phyloP scores from a whole-genome alignment of 1,140 invertebrate genomes.

The Drosophila busckii region DNA sequence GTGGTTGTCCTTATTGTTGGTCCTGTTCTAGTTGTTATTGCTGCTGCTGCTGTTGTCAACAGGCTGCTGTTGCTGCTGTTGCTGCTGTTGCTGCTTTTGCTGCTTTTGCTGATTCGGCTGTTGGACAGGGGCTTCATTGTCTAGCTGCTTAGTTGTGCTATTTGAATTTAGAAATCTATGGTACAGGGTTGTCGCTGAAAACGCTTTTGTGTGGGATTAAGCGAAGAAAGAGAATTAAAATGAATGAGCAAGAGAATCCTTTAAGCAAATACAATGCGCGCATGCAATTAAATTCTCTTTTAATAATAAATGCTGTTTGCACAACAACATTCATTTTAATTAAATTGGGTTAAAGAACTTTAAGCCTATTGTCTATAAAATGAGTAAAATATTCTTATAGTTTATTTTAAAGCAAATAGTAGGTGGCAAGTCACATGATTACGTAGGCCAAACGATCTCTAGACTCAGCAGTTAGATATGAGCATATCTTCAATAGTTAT shows the following conservation, averaged over 20 bases:
- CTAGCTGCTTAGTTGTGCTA: conserved; percentile 30
- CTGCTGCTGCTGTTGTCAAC: conserved; percentile 60
- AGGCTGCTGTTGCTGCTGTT: conserved; percentile 51
- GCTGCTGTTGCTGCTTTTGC: conserved; percentile 35
- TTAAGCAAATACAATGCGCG: conserved; percentile 19
- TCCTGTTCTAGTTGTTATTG: conserved; percentile 29
- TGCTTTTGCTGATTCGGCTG: conserved; percentile 41
- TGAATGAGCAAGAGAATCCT: conserved; percentile 28
- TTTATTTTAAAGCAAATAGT: no score
- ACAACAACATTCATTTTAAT: no score
- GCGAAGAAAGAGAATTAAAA: conserved; percentile 27
- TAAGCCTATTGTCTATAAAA: no score
- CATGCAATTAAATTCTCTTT: no score
- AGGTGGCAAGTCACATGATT: no score
- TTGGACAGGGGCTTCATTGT: conserved; percentile 23
- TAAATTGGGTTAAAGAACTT: no score
- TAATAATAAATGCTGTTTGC: no score
- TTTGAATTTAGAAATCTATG: conserved; percentile 72
- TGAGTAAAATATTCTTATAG: no score
- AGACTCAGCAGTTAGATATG: no score
- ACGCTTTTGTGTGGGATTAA: conserved; percentile 24
- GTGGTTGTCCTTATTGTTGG: conserved; percentile 46
- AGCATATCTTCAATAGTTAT: conserved; percentile 25
- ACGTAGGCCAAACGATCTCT: no score
- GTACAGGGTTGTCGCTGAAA: conserved; percentile 25